These are phyloP conservation scores for Cyprichromis sp. DNA, from an alignment of 2,113 vertebrate genomes.

Conservation along the genomic window DNA sequence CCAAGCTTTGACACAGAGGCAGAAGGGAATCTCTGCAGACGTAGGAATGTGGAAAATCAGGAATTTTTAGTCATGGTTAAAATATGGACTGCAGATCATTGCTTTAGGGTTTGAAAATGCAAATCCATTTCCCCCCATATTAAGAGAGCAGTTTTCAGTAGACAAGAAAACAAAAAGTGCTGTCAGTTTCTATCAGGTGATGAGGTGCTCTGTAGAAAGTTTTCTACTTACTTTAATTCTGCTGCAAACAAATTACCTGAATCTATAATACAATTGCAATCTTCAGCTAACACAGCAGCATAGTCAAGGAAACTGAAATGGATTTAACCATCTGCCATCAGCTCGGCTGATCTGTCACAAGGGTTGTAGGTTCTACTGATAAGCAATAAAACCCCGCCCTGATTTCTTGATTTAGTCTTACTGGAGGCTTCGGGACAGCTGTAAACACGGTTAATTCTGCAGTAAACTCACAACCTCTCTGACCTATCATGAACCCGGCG, in stretches of 20 bases:
- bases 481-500: neutral
- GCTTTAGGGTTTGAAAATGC: neutral
- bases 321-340: neutral
- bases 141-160: neutral
- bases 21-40: slow-evolving; percentile 44
- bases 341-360: neutral
- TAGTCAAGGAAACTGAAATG: neutral
- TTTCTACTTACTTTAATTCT: neutral
- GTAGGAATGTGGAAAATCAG: slow-evolving; percentile 32
- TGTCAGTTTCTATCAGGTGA: neutral
- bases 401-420: neutral
- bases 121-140: neutral
- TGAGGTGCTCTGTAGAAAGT: neutral
- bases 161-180: neutral
- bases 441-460: neutral
- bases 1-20: slow-evolving; percentile 45
- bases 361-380: neutral
- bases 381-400: neutral
- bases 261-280: neutral
- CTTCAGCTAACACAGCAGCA: neutral
- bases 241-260: neutral
- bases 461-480: neutral
- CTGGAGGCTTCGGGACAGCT: neutral
- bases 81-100: neutral
- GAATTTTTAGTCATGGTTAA: neutral